These are phyloP conservation scores for Ophion ellenae DNA, from an alignment of 2,888 invertebrate species.

Conservation along the genomic window DNA sequence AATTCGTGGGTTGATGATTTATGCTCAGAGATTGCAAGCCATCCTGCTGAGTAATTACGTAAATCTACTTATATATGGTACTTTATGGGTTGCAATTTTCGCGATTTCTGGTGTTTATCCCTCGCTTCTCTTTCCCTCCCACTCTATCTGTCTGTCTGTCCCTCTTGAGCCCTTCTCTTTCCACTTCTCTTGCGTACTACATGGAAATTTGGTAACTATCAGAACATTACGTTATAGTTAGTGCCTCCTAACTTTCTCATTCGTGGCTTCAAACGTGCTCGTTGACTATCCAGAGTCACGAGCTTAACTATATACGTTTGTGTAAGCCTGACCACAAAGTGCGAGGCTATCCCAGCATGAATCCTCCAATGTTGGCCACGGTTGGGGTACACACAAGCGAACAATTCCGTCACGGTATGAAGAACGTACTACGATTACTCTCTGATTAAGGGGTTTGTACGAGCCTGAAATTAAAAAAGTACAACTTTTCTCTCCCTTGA, in stretches of 20 bases:
- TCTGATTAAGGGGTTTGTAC: no score
- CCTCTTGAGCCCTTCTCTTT: no score
- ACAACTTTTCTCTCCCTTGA: no score
- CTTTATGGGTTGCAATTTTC: slow-evolving; percentile 20
- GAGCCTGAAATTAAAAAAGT: no score
- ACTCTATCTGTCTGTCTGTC: neutral
- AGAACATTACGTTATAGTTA: slow-evolving; percentile 45
- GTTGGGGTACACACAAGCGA: neutral
- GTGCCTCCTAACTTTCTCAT: slow-evolving; percentile 53
- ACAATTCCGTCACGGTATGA: neutral
- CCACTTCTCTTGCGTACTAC: neutral
- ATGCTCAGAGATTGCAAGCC: slow-evolving; percentile 1
- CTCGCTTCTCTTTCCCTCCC: slow-evolving; percentile 2
- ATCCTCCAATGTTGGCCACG: slow-evolving; percentile 15
- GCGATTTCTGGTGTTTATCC: slow-evolving; percentile 14
- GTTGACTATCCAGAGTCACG: slow-evolving; percentile 9
- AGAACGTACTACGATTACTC: no score
- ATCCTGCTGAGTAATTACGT: neutral
- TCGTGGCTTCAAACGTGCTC: slow-evolving; percentile 46
- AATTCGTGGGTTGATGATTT: neutral
- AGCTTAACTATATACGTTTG: slow-evolving; percentile 5
- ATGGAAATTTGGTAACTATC: slow-evolving; percentile 35
- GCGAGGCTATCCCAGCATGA: slow-evolving; percentile 5
- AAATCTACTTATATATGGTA: neutral
- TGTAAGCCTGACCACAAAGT: slow-evolving; percentile 29